Evolutionary conservation across 2,888 invertebrate species (phyloP), one percentile per base, ranked within the genome.

Genomic region (Mellilla xanthometata): DNA sequence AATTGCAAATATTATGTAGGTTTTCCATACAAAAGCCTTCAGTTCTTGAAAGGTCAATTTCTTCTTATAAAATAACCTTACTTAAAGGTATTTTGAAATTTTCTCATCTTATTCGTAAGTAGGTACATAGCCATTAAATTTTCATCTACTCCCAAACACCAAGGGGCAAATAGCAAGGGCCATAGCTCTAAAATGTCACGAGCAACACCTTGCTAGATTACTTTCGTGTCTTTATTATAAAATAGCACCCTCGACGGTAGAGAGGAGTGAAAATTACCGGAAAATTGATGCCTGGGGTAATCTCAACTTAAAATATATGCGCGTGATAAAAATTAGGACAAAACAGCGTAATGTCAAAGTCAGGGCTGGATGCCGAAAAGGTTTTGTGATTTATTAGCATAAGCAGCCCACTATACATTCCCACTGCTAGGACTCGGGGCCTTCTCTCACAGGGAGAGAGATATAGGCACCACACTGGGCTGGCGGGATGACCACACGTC

Each of bases 191-290:
- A 50, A 54, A 58, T 45, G 40, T 47, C 35, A 19, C 13, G 12
- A 35, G 9, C 30, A 33, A 36, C 52, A 58, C 48, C 54, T 51
- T 50, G 22, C 44, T 48, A 52, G 36, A 58, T 58, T 58, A 56
- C 58, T 56, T 54, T 58, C 50, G 49, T 41, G 48, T 34, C 43
- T 48, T 44, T 38, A 19, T 24, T 33, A 47, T 54, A 39, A 56
- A 54, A 63, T 53, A 52, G 51, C 39, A 43, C 68, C 56, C 58
- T 39, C 34, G 49, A 29, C 32, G 45, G 31, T 45, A 32, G 31
- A 31, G 49, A 49, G 52, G 48, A 38, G 48, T 39, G 30, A 35
- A 43, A 49, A 39, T 49, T 39, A 32, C 48, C 26, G 43, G 39
- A 39, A 56, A 50, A 50, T 48, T 23, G 40, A 36, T 26, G 35